Evolutionary conservation across 2,888 invertebrate species (phyloP), one percentile per base, ranked within the genome.

Genomic region (Leptinotarsa peninsularis): DNA sequence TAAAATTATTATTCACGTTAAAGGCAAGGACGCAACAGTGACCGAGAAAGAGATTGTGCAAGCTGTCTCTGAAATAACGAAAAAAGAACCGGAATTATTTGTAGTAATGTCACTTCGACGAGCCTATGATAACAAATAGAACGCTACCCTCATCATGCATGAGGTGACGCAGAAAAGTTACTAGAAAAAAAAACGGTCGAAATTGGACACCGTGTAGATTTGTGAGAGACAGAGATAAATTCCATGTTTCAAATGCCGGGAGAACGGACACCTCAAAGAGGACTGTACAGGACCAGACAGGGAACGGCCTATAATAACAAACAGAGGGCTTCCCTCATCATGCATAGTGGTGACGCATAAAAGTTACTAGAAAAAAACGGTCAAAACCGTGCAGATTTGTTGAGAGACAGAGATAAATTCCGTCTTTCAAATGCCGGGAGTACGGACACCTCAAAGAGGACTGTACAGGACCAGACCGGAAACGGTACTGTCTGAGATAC

Each of bases 41-140:
- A 76, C 74, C 2, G 69, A 4, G 13, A 69, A 63, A 54, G 66
- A 73, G 18, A 50, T 77, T 4, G 58, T 21, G 23, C 27, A 67
- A 10, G 68, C 73, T 3, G 69, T 76, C 17, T 15, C 60, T 4
- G 43, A 49, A 5, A 17, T 49, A 13, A 71, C 50, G 2, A 56
- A 68, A 5, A 50, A 67, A 23, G 50, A 56, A 27, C 56, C 69
- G 14, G 77, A 73, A 17, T 56, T 10, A 14, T 49, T 80, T n/a
- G 77, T 74, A 49, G 77, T 80, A 0, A 75, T 76, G 54, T 78
- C 79, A n/a, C 77, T 80, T 2, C 27, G 80, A 49, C 81, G 80
- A 18, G 73, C 81, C 18, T 79, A 74, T 43, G 80, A 76, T n/a
- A 69, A 18, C 60, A 49, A 49, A 5, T 63, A 71, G 21, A 71